Evolutionary conservation across 2,888 invertebrate species (phyloP).

Genomic region (Stenodera caucasica): DNA sequence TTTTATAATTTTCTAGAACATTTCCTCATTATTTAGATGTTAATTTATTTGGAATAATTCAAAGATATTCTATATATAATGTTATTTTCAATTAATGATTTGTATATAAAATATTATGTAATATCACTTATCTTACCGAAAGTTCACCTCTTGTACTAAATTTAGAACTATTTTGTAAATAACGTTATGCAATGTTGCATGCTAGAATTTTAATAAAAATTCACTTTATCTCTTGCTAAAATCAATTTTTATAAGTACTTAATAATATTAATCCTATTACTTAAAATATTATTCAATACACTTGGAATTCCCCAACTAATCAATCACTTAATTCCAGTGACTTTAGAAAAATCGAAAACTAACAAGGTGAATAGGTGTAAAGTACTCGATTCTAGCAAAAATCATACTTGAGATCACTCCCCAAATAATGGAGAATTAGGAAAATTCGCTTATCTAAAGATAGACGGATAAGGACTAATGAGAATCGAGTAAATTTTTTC

Average conservation of each 20-base stretch:
- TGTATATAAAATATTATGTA: constrained; percentile 39
- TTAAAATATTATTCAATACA: no score
- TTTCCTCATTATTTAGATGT: constrained; percentile 33
- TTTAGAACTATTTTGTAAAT: constrained; percentile 50
- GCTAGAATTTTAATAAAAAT: constrained; percentile 52
- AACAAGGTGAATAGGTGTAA: no score
- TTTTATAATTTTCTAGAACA: constrained; percentile 36
- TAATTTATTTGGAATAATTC: constrained; percentile 26
- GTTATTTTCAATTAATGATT: constrained; percentile 41
- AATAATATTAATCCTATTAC: no score
- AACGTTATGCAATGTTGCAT: constrained; percentile 50
- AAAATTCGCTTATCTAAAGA: no score
- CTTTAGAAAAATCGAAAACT: no score
- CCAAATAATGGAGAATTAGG: no score
- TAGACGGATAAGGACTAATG: no score
- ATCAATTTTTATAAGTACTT: constrained; percentile 22
- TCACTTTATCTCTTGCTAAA: constrained; percentile 48
- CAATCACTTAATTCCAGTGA: no score
- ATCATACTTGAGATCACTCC: no score
- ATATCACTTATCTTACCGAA: constrained; percentile 37
- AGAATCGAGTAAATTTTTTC: no score
- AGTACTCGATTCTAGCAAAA: no score
- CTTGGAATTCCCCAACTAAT: no score
- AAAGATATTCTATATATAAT: neutral
- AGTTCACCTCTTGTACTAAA: constrained; percentile 47